phyloP scores from a whole-genome alignment of 2,888 invertebrate genomes.

The Synergus japonicus region DNA sequence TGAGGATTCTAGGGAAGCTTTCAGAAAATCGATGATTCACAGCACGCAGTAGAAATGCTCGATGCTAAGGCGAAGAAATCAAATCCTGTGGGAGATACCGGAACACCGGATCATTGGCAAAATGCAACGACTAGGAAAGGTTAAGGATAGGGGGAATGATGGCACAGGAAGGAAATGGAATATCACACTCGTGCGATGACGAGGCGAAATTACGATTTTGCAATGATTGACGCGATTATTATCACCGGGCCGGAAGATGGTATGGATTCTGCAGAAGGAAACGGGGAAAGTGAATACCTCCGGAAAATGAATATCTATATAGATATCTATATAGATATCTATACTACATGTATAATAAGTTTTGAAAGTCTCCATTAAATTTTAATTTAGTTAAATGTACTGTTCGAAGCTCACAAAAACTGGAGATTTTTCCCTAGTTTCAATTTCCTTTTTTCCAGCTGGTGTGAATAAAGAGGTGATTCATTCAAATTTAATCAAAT shows the following conservation, averaged over 20 bases:
- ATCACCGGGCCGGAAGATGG: slow-evolving; percentile 46
- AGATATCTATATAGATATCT: too few species aligned
- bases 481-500: too few species aligned
- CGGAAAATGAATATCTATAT: slow-evolving; percentile 60
- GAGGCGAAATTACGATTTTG: slow-evolving; percentile 54
- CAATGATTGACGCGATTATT: slow-evolving; percentile 54
- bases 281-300: slow-evolving; percentile 58
- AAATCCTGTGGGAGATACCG: slow-evolving; percentile 47
- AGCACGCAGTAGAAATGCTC: slow-evolving; percentile 10
- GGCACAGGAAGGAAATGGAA: slow-evolving; percentile 22
- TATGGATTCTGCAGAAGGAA: slow-evolving; percentile 49
- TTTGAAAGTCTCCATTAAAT: too few species aligned
- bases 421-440: too few species aligned
- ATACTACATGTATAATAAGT: too few species aligned
- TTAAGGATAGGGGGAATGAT: slow-evolving; percentile 26
- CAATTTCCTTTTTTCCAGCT: too few species aligned
- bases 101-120: slow-evolving; percentile 12
- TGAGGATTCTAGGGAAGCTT: slow-evolving; percentile 20
- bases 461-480: too few species aligned
- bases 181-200: slow-evolving; percentile 50
- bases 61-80: slow-evolving; percentile 46
- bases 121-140: slow-evolving; percentile 42
- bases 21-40: slow-evolving; percentile 30
- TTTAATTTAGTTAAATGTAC: too few species aligned
- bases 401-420: too few species aligned